Percentiles rank a stretch among this genome's conserved stretches.
Conservation (phyloP, 1,140 invertebrate genomes). For the Drosophila sechellia region DNA sequence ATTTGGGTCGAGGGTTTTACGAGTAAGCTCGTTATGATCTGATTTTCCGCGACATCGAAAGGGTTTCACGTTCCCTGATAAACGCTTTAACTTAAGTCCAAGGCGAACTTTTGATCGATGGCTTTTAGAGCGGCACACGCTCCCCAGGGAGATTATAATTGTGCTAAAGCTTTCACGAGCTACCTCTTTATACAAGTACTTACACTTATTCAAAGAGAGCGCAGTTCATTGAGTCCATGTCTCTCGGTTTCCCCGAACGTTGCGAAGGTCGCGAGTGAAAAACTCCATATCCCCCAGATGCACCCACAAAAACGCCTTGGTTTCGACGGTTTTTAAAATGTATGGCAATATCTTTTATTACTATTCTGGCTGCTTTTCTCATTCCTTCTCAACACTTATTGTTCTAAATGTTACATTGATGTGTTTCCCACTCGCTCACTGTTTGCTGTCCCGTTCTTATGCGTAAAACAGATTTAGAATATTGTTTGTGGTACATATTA, state of each 20-base stretch:
- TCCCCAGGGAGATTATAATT: conserved; percentile 16
- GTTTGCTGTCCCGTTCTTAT: conserved; percentile 31
- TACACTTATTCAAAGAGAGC: not conserved
- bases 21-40: conserved; percentile 52
- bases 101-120: conserved; percentile 62
- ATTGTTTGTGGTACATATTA: conserved; percentile 25
- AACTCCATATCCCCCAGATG: not conserved
- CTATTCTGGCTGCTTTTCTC: conserved; percentile 49
- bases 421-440: conserved; percentile 19
- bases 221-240: not conserved
- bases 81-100: conserved; percentile 22
- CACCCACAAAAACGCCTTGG: conserved; percentile 3
- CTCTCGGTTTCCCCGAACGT: not conserved
- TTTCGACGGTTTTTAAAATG: conserved; percentile 45
- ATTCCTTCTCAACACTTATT: conserved; percentile 72
- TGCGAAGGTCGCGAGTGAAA: not conserved
- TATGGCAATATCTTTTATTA: conserved; percentile 62
- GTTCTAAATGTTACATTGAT: conserved; percentile 66
- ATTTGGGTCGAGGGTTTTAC: conserved; percentile 17
- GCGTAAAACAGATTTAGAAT: conserved; percentile 62
- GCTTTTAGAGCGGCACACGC: conserved; percentile 46
- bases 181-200: not conserved
- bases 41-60: conserved; percentile 46
- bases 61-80: conserved; percentile 12
- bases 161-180: conserved; percentile 16